Conservation (phyloP, 2,113 vertebrate species). For the Alethe diademata region DNA sequence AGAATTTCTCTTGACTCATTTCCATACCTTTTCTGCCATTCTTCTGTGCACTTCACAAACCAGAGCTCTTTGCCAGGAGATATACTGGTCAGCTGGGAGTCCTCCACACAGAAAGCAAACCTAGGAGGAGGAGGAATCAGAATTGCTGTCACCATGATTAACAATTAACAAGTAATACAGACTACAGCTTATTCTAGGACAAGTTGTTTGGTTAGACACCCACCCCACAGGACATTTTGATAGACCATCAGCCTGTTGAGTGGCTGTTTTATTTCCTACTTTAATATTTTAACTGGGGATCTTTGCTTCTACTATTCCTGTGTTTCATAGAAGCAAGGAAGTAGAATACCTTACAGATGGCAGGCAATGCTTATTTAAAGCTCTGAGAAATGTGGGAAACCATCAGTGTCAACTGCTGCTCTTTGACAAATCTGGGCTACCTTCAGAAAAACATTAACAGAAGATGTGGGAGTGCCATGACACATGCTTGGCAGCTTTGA, state of each 20-base stretch:
- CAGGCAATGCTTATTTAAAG: background rate
- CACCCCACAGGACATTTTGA: background rate
- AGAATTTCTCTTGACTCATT: background rate
- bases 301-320: background rate
- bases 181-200: background rate
- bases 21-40: constrained; percentile 81
- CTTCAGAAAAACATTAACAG: background rate
- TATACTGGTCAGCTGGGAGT: constrained; percentile 75
- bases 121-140: constrained; percentile 61
- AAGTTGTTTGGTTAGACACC: background rate
- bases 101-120: constrained; percentile 86
- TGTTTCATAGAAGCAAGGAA: background rate
- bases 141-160: background rate
- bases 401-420: background rate
- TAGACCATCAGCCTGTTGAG: background rate
- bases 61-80: constrained; percentile 83
- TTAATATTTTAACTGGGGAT: background rate
- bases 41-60: constrained; percentile 87
- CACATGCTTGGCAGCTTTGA: background rate
- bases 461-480: background rate
- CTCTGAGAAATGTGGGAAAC: background rate
- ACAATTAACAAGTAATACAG: rapidly evolving
- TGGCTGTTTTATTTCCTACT: background rate
- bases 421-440: background rate
- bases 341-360: background rate